Conservation (phyloP, 2,113 vertebrate species). For the Anoplopoma fimbria region DNA sequence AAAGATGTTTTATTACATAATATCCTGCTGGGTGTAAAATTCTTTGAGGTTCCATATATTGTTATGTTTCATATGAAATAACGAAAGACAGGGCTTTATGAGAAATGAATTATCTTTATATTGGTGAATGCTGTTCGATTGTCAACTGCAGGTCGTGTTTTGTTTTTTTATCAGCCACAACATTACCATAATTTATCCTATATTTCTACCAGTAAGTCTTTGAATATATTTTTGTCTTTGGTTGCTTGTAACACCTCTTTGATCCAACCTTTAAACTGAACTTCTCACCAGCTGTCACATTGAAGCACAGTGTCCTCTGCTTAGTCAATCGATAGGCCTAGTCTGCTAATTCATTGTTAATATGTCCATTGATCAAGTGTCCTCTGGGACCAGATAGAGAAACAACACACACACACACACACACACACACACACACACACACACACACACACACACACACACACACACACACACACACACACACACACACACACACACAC, state of each 20-base stretch:
- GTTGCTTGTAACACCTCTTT: constrained; percentile 52
- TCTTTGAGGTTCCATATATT: not conserved
- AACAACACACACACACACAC: not conserved
- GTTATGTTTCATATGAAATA: not conserved
- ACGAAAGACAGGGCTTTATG: not conserved
- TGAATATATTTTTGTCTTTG: constrained; percentile 23
- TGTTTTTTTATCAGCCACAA: not conserved
- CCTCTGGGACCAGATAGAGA: constrained; percentile 59
- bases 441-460: constrained; percentile 2
- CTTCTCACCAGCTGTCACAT: constrained; percentile 74
- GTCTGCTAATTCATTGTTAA: constrained; percentile 82
- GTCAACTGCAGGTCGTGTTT: not conserved
- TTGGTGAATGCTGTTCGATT: not conserved
- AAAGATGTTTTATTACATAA: not conserved
- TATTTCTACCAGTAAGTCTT: constrained; percentile 4
- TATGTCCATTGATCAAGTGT: constrained; percentile 81
- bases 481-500: not conserved
- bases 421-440: not conserved
- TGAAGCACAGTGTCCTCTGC: constrained; percentile 58
- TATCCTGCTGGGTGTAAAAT: not conserved
- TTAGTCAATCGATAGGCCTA: constrained; percentile 71
- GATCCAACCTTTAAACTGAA: constrained; percentile 53
- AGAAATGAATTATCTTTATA: not conserved
- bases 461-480: not conserved
- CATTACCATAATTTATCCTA: not conserved